phyloP scores from a whole-genome alignment of 2,113 vertebrate genomes.

The Alces alces region DNA sequence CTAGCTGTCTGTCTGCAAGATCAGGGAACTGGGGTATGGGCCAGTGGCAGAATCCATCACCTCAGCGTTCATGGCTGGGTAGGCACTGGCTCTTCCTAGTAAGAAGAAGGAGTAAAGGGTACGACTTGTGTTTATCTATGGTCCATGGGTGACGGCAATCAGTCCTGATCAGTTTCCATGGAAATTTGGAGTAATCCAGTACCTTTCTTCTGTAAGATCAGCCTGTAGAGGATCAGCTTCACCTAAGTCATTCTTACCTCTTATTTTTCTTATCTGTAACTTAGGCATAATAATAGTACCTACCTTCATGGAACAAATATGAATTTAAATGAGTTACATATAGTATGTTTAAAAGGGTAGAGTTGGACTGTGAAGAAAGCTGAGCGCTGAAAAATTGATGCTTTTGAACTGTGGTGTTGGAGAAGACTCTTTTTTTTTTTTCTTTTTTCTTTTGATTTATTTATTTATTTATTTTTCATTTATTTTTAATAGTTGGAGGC shows the following conservation, averaged over 20 bases:
- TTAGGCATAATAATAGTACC: background rate
- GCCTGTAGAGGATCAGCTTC: background rate
- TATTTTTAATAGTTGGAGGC: too few species aligned
- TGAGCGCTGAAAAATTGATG: too few species aligned
- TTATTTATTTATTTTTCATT: too few species aligned
- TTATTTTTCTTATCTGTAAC: background rate
- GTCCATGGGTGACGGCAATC: background rate
- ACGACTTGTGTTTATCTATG: background rate
- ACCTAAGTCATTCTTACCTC: background rate
- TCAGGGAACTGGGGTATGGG: background rate
- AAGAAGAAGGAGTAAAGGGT: background rate
- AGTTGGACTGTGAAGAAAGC: too few species aligned
- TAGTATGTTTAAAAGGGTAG: background rate
- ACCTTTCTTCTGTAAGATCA: background rate
- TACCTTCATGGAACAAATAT: background rate
- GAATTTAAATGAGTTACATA: background rate
- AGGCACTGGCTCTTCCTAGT: background rate
- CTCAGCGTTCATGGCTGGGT: background rate
- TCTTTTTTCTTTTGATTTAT: too few species aligned
- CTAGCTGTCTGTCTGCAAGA: background rate
- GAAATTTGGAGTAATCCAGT: background rate
- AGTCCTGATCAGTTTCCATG: background rate
- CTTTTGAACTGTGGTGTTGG: too few species aligned
- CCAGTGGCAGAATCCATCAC: background rate
- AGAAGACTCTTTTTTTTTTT: too few species aligned